Percentiles rank a stretch among this genome's conserved stretches.
These are phyloP conservation scores for Lophotriccus pileatus DNA, from an alignment of 2,797 vertebrate species.

Conservation along the genomic window DNA sequence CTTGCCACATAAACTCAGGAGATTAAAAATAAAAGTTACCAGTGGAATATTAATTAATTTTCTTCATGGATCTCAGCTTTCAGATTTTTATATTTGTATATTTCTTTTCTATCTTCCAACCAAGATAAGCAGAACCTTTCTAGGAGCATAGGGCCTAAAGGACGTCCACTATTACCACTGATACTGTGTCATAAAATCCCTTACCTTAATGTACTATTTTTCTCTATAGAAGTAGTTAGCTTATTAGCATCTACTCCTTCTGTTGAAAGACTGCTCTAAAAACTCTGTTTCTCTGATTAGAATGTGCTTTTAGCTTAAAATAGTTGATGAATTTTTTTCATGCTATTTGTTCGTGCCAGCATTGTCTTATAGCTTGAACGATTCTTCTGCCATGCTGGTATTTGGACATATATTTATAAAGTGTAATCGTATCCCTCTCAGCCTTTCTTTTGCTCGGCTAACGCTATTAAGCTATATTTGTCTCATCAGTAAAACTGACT, in stretches of 20 bases:
- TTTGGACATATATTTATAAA: constrained; percentile 35
- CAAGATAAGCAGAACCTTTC: neutral
- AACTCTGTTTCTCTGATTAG: neutral
- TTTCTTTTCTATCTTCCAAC: neutral
- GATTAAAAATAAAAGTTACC: neutral
- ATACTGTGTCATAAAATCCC: neutral
- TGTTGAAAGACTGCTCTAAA: neutral
- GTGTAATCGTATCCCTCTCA: neutral
- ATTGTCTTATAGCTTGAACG: neutral
- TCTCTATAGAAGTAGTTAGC: neutral
- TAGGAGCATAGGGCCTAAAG: neutral
- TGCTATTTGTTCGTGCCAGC: neutral
- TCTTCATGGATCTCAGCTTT: neutral
- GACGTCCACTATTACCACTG: neutral
- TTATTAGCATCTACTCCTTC: neutral
- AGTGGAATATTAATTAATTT: neutral
- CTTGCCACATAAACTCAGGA: neutral
- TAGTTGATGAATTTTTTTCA: neutral
- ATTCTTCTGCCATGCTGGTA: neutral
- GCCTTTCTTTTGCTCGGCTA: neutral
- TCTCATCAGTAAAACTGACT: neutral
- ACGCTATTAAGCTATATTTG: constrained; percentile 7
- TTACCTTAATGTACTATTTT: neutral
- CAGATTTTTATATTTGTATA: neutral
- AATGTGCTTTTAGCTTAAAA: constrained; percentile 12